These are phyloP conservation scores for Bergia puertoricense DNA, from an alignment of 92 coral and sea anemone genomes.

Conservation along the genomic window DNA sequence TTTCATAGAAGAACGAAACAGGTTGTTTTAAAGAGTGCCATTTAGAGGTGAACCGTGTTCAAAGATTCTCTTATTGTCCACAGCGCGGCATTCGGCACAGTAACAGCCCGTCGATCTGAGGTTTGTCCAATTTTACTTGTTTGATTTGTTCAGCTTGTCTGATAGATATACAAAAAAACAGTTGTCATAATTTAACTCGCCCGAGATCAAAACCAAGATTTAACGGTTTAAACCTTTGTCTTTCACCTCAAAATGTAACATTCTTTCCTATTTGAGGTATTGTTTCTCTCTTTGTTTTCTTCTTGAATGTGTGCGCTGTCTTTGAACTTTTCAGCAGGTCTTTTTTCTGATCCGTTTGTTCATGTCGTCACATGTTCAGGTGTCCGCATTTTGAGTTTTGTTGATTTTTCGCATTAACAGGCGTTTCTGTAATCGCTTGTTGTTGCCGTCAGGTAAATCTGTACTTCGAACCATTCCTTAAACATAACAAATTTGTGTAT, in stretches of 20 bases:
- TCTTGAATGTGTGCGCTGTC: not conserved
- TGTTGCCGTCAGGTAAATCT: not conserved
- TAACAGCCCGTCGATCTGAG: slow-evolving; percentile 42
- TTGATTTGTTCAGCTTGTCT: not conserved
- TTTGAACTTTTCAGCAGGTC: not conserved
- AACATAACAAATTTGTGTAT: not conserved
- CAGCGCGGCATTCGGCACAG: slow-evolving; percentile 31
- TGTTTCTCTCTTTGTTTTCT: not conserved
- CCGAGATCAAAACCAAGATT: too few species aligned
- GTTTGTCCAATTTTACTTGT: not conserved
- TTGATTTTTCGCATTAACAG: not conserved
- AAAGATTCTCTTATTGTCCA: not conserved
- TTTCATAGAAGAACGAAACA: not conserved
- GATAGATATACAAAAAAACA: not conserved
- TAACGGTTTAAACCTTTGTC: too few species aligned
- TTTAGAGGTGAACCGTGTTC: not conserved
- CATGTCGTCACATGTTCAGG: not conserved
- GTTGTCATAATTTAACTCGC: too few species aligned
- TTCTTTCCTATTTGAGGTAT: not conserved
- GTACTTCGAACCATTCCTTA: not conserved
- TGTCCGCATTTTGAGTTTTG: not conserved
- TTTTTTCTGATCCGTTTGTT: not conserved
- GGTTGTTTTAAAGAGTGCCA: not conserved
- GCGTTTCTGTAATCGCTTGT: too few species aligned
- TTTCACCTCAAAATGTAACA: not conserved